Conservation (phyloP, 2,888 invertebrate species). For the Cheilosia pagana region DNA sequence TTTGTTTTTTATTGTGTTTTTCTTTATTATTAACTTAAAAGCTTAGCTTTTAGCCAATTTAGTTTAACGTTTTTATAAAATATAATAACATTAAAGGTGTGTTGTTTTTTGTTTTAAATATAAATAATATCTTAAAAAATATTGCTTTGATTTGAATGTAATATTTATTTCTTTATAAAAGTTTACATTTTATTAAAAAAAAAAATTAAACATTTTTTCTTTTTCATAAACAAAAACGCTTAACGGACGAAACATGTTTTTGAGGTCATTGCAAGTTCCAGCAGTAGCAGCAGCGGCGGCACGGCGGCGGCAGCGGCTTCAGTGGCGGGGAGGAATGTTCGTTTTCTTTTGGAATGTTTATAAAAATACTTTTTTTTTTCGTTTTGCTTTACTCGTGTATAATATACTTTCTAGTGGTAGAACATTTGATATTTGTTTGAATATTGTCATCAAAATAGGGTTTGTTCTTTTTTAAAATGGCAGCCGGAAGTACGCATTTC, state of each 20-base stretch:
- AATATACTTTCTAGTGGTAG: conserved; percentile 57
- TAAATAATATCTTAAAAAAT: conserved; percentile 71
- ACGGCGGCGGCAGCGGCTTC: conserved; percentile 44
- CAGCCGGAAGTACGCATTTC: conserved; percentile 67
- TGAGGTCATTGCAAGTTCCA: conserved; percentile 74
- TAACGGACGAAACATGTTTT: conserved; percentile 74
- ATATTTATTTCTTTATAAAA: conserved; percentile 42
- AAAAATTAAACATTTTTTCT: conserved; percentile 11
- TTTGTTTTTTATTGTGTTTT: conserved; percentile 39
- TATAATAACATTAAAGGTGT: conserved; percentile 61
- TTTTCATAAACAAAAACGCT: conserved; percentile 50
- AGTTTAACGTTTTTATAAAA: conserved; percentile 51
- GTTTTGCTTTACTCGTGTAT: conserved; percentile 40
- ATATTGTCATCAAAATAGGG: conserved; percentile 74
- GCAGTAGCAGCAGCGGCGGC: conserved; percentile 56
- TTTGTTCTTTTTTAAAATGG: conserved; percentile 59
- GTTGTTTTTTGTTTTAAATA: conserved; percentile 50
- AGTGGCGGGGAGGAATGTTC: conserved; percentile 72
- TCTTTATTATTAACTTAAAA: conserved; percentile 57
- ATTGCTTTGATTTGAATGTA: conserved; percentile 72
- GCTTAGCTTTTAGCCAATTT: conserved; percentile 65
- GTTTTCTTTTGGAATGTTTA: conserved; percentile 70
- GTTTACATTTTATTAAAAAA: conserved; percentile 51
- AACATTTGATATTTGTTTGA: conserved; percentile 16
- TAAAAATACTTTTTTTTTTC: conserved; percentile 60